Conservation (phyloP, 1,140 invertebrate genomes). For the Saxidomus purpurata region DNA sequence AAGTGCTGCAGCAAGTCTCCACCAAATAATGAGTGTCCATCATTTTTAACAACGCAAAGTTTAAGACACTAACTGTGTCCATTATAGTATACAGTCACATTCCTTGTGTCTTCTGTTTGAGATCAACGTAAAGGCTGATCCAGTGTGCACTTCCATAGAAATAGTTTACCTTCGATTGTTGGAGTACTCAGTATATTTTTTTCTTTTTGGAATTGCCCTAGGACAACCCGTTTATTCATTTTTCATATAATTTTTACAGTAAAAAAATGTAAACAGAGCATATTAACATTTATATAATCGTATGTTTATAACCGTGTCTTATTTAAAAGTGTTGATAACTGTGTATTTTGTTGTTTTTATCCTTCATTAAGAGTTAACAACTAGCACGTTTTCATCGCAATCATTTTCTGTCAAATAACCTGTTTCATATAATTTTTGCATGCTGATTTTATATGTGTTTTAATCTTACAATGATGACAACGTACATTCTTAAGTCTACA, state of each 20-base stretch:
- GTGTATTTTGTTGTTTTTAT: not conserved
- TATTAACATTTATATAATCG: too few relatives aligned
- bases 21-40: conserved; percentile 61
- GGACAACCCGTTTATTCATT: too few relatives aligned
- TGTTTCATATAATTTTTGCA: not conserved
- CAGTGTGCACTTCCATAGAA: too few relatives aligned
- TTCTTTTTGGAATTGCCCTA: too few relatives aligned
- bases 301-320: too few relatives aligned
- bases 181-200: too few relatives aligned
- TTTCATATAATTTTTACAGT: too few relatives aligned
- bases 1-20: conserved; percentile 64
- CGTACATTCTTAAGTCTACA: not conserved
- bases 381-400: conserved; percentile 6
- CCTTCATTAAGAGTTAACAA: not conserved
- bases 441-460: not conserved
- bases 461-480: conserved; percentile 19
- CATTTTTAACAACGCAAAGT: conserved; percentile 63
- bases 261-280: too few relatives aligned
- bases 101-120: not conserved
- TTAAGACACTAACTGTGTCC: not conserved
- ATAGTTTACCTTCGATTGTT: too few relatives aligned
- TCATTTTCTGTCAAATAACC: not conserved
- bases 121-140: conserved; percentile 62
- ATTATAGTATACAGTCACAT: too few relatives aligned
- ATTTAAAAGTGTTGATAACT: too few relatives aligned